Evolutionary conservation across 2,888 invertebrate species (phyloP), one percentile per base, ranked within the genome.

Genomic region (Ectropis crepuscularia): DNA sequence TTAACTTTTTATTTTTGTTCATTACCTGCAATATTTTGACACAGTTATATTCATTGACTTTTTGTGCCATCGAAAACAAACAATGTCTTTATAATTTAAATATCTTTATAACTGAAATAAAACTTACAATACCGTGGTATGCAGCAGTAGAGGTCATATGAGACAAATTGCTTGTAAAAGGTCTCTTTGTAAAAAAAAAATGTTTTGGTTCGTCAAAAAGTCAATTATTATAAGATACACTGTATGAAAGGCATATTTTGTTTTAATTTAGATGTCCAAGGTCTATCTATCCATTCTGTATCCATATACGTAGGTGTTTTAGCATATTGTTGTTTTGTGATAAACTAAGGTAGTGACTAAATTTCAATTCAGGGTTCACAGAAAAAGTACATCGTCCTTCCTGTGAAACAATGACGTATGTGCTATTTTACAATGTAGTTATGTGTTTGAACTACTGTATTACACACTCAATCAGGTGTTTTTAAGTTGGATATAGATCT

Each of bases 1-100:
- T 76, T 75, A 67, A 65, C 71, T 73, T 73, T 65, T 51, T 50
- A 51, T 61, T 69, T 67, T 65, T 58, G 59, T 49, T 36, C 63
- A 28, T 48, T 0, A 9, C 6, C 2, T 45, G 5, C 7, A 45
- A 11, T 6, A 5, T 5, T 11, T 6, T 7, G 11, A 6, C 10
- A 12, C 45, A 12, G 2, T 10, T 10, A 47, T 28, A 36, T 36
- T 9, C 4, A 7, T n/a, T 10, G 6, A 36, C 36, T 10, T 16
- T 36, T 49, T 47, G 12, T 36, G 47, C 10, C 6, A 6, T 10
- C 5, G 4, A 47, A 36, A 36, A 46, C 16, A 28, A 28, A 28
- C 4, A 28, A 28, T 28, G 16, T 28, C 16, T 28, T 2, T 28
- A 28, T 28, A 28, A 28, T 28, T 28, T 28, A 28, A 28, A 28